Percentiles rank a stretch among this genome's conserved stretches.
Evolutionary conservation across 2,113 vertebrate species (phyloP).

Genomic region (Mus musculus): DNA sequence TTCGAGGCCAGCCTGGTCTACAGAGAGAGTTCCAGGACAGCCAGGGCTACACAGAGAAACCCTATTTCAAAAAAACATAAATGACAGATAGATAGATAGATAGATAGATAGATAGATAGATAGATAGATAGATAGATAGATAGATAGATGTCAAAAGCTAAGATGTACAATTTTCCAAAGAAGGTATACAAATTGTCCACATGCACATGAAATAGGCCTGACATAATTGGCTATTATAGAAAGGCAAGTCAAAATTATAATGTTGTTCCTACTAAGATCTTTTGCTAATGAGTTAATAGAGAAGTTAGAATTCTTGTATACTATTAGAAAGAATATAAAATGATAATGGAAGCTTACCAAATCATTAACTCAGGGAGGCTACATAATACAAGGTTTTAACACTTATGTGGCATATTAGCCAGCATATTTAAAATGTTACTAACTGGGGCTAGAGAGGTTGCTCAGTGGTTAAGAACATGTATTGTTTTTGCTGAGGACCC

Average conservation of each 20-base stretch:
- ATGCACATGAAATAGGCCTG: neutral
- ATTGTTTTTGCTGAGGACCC: neutral
- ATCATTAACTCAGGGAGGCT: neutral
- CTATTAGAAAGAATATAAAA: neutral
- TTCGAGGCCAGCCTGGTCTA: neutral
- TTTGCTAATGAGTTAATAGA: neutral
- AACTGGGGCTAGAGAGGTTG: neutral
- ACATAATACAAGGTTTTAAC: neutral
- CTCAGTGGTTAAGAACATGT: neutral
- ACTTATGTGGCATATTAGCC: neutral
- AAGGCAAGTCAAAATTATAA: conserved; percentile 19
- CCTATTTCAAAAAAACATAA: neutral
- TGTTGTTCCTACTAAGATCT: neutral
- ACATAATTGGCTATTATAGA: neutral
- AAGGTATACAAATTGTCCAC: neutral
- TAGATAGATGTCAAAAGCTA: neutral
- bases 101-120: neutral
- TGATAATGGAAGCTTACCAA: conserved; percentile 15
- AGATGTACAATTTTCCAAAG: neutral
- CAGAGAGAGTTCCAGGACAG: neutral
- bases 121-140: neutral
- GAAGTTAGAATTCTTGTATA: neutral
- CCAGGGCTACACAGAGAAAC: no score
- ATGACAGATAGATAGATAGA: no score
- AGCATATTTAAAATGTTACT: neutral